Base-by-base conservation (phyloP, 2,888 invertebrate species). In the Hypomecis atomaria region DNA sequence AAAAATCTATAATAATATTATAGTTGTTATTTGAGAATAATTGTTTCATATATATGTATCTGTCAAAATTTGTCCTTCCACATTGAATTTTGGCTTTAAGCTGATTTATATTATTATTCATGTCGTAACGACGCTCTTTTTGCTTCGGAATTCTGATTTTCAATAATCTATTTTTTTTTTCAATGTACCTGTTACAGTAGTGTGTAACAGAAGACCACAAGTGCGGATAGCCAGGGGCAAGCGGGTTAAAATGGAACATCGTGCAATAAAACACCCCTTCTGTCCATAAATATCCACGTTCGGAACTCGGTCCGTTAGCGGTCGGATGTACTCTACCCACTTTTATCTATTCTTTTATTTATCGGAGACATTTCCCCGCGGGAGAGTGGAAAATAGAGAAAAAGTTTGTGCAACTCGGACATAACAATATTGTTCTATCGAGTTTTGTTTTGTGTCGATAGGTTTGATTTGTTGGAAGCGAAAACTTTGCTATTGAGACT, bases 251-350 rank as follows among this genome's bases (percentile, higher is more conserved):
- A 87, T 86, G 87, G 88, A 84, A 85, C 87, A 87, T 77, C 47
- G 81, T 72, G 86, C 88, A 82, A 91, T 91, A 91, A 92, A 92
- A 84, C 89, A 91, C 85, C 92, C 92, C 90, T 88, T 85, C 86
- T 88, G 86, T 85, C 89, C 90, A 92, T 92, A 92, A 91, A 91
- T 91, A 91, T 90, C 88, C 85, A 71, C 72, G 86, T 90, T 90
- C 89, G 90, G 91, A 91, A 91, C 88, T 89, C 83, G 88, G 83
- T 88, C 90, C 87, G 92, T 92, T 92, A 89, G 92, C 86, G 91
- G 92, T 90, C 86, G 88, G 86, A 85, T 85, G 82, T 83, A 60
- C 57, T 56, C 48, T 88, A 70, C 75, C 84, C 85, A 83, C 83
- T 86, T 85, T 88, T 88, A 88, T 90, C 89, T 90, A 88, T 88